Conservation (phyloP, 2,113 vertebrate genomes). For the Gymnarchus niloticus region DNA sequence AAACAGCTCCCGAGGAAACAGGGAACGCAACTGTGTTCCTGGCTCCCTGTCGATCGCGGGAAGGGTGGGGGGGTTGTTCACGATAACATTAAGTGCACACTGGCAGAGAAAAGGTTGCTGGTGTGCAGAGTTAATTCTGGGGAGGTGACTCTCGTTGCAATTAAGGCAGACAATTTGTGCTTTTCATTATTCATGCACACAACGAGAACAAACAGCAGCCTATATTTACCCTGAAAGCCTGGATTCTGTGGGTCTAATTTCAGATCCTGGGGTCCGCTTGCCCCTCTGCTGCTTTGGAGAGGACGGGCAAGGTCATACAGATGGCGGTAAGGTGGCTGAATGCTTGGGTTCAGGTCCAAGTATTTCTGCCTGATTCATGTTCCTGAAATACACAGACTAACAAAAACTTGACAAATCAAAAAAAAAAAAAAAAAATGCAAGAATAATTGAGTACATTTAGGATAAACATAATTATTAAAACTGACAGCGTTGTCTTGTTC, state of each 20-base stretch:
- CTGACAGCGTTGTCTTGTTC: not conserved
- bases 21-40: not conserved
- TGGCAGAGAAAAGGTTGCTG: not conserved
- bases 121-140: not conserved
- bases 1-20: not conserved
- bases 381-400: not conserved
- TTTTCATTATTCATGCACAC: not conserved
- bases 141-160: not conserved
- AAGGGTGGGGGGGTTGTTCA: not conserved
- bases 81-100: not conserved
- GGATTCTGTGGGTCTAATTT: not conserved
- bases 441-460: not conserved
- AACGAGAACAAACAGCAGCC: not conserved
- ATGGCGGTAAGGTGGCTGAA: not conserved
- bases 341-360: not conserved
- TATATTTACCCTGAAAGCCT: not conserved
- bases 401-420: not conserved
- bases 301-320: not conserved
- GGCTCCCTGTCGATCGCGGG: not conserved
- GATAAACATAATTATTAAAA: not conserved
- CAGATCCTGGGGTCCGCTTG: not conserved
- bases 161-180: not conserved
- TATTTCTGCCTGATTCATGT: not conserved
- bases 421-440: not conserved
- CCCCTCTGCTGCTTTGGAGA: not conserved